Evolutionary conservation across 2,113 vertebrate species (phyloP), one percentile per base, ranked within the genome.

Genomic region (Coptodon rendalli): DNA sequence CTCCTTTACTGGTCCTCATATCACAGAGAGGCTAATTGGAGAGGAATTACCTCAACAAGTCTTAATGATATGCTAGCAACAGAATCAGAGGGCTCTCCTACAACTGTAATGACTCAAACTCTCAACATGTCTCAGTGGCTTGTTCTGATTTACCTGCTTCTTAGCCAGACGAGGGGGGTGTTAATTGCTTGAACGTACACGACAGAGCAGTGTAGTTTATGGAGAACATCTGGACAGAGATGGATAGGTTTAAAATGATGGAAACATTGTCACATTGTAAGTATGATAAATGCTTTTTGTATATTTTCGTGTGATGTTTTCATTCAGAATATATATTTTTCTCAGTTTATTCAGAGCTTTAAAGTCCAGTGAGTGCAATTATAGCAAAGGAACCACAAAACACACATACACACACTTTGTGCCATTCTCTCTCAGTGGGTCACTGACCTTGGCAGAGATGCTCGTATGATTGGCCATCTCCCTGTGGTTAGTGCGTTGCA

Each of bases 21-120:
- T 89, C 92, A 90, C 85, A 92, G 86, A 90, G 84, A 88, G 79
- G 84, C 89, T 94, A 94, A 94, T 93, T 91, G 91, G 87, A 90
- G 89, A 91, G 86, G 88, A 93, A 93, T 94, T 93, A 93, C 86
- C 90, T 94, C 91, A 89, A 93, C 87, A 83, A 88, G 90, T 87
- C 91, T 85, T 93, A 92, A 94, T 93, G 89, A 91, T 84, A 84
- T 48, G 68, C 90, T 79, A 76, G 86, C 80, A 85, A 76, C 85
- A 81, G 84, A 87, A 84, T 81, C 89, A 86, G 83, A 91, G 89
- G 68, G 79, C 89, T 83, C 91, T 86, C 82, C 84, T 87, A 43
- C 76, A 86, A 38, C 90, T 7, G 78, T 88, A 89, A 93, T 91
- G 93, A 93, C 79, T 92, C 88, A 90, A 87, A 89, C 89, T 91